Evolutionary conservation across 2,888 invertebrate species (phyloP), one percentile per base, ranked within the genome.

Genomic region (Cerceris rybyensis): DNA sequence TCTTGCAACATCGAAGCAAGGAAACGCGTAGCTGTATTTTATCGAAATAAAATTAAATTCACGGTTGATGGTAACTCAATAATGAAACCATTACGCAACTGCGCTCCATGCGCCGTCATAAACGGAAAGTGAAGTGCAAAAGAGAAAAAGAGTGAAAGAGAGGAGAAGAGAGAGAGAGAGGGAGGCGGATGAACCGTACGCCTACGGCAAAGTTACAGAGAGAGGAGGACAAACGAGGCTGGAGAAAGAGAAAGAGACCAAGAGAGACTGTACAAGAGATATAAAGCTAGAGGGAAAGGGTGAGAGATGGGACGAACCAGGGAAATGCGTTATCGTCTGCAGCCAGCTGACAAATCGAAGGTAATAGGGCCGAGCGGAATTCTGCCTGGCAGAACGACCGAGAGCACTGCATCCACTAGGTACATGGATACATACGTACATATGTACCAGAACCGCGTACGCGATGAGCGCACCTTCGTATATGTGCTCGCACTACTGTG

Each of bases 281-380:
- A 72, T 69, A 79, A 76, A 75, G 77, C 71, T 59, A 42, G 57
- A 50, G 70, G 68, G 73, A 77, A 70, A 75, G 77, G 80, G 83
- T 73, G 83, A 83, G 84, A 79, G 80, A 83, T 72, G 84, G 84
- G 78, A 84, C 75, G 85, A 86, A 87, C 80, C 83, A 85, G 87
- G 84, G 86, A 87, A 88, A 89, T 88, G 88, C 87, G 90, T 90
- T 90, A 90, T 90, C 89, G 88, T 89, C 89, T 87, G 89, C 89
- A 89, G 86, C 87, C 89, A 89, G 87, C 89, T 89, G 90, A 88
- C 88, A 89, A 90, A 90, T 90, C 88, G 89, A 89, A 90, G 89
- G 90, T 89, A 90, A 90, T 89, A 89, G 89, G 88, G 87, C 87
- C 85, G 86, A 86, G 87, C 85, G 85, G 87, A 88, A 90, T 89